Evolutionary conservation across 1,140 invertebrate genomes (phyloP).

Genomic region (Saccostrea cuccullata): DNA sequence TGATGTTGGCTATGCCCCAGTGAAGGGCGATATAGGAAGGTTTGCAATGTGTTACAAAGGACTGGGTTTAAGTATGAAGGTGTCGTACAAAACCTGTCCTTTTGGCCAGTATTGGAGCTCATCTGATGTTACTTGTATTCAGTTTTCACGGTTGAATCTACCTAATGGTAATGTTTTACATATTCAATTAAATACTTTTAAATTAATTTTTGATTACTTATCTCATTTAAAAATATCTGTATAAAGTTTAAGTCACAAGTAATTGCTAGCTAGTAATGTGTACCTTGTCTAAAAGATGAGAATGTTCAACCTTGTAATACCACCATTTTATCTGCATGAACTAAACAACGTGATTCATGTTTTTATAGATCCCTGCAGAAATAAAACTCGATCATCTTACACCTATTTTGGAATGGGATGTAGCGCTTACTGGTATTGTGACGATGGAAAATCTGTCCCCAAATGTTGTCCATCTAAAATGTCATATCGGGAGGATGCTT

Average conservation of each 20-base stretch:
- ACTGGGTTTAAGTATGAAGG: neutral
- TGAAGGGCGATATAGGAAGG: neutral
- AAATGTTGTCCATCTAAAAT: neutral
- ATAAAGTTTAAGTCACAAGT: no score
- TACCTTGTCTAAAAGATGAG: no score
- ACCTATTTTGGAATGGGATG: neutral
- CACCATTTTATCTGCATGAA: no score
- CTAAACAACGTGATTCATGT: neutral
- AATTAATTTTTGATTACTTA: no score
- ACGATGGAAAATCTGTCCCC: neutral
- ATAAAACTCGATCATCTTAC: neutral
- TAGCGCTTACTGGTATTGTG: neutral
- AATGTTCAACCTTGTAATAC: no score
- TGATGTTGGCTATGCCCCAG: neutral
- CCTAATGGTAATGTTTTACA: neutral
- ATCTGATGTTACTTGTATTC: neutral
- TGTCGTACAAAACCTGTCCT: neutral
- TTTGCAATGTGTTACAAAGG: slow-evolving; percentile 6
- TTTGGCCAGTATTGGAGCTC: neutral
- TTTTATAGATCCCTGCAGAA: neutral
- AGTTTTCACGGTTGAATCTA: neutral
- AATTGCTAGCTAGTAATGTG: no score
- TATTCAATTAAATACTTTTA: no score
- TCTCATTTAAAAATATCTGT: no score
- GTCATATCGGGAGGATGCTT: neutral